Conservation (phyloP, 2,113 vertebrate species). For the Varanus komodoensis region DNA sequence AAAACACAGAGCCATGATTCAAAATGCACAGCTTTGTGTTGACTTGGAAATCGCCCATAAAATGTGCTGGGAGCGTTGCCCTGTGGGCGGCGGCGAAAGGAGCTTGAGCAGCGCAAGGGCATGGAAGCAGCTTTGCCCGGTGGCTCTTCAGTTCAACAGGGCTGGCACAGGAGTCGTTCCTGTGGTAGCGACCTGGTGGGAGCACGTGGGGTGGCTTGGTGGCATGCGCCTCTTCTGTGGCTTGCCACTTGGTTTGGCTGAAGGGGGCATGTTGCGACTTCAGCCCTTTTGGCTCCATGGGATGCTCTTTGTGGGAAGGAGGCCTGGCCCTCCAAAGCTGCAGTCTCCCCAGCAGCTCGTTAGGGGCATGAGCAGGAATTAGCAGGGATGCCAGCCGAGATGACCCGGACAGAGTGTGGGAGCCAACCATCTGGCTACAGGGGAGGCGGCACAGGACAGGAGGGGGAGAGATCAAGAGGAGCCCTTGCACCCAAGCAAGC, state of each 20-base stretch:
- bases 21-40: not conserved
- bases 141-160: not conserved
- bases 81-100: not conserved
- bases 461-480: too few species aligned
- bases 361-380: too few species aligned
- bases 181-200: not conserved
- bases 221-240: too few species aligned
- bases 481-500: too few species aligned
- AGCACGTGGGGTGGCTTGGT: not conserved
- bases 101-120: not conserved
- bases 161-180: not conserved
- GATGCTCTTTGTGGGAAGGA: too few species aligned
- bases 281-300: not conserved
- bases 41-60: constrained; percentile 1
- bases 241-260: not conserved
- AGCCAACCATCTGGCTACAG: too few species aligned
- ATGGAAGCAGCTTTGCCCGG: not conserved
- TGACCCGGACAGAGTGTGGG: too few species aligned
- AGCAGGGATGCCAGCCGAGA: too few species aligned
- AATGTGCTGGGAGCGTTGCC: not conserved
- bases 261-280: not conserved
- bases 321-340: too few species aligned
- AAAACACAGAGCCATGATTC: not conserved
- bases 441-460: too few species aligned
- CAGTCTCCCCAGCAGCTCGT: too few species aligned